phyloP scores from a whole-genome alignment of 2,113 vertebrate genomes.

The Fregetta grallaria region DNA sequence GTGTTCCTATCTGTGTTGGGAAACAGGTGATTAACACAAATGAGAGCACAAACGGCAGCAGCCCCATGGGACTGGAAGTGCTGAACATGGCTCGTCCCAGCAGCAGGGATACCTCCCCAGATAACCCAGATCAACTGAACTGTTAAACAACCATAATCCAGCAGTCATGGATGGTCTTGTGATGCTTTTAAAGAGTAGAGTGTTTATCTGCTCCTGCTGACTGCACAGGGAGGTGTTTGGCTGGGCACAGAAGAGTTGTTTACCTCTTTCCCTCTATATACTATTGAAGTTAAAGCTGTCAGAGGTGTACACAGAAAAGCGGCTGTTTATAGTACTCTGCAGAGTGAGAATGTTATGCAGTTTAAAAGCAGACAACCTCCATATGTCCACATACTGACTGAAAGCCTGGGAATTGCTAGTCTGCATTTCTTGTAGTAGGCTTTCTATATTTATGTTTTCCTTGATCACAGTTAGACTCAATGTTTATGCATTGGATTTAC shows the following conservation, averaged over 20 bases:
- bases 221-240: background rate
- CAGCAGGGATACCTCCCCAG: background rate
- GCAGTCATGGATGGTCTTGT: background rate
- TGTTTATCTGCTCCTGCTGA: background rate
- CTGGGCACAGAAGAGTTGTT: background rate
- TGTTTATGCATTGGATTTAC: background rate
- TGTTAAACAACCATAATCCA: background rate
- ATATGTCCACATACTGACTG: background rate
- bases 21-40: fast-evolving
- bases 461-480: background rate
- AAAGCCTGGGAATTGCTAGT: background rate
- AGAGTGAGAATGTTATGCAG: background rate
- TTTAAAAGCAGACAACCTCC: background rate
- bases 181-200: background rate
- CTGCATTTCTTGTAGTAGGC: background rate
- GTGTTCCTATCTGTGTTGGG: background rate
- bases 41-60: background rate
- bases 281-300: background rate
- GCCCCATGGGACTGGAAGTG: fast-evolving
- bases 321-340: background rate
- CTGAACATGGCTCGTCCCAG: fast-evolving
- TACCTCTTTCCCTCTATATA: background rate
- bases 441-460: background rate
- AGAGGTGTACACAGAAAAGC: background rate
- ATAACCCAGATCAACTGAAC: background rate